Evolutionary conservation across 2,888 invertebrate genomes (phyloP).

Genomic region (Leucozona laternaria): DNA sequence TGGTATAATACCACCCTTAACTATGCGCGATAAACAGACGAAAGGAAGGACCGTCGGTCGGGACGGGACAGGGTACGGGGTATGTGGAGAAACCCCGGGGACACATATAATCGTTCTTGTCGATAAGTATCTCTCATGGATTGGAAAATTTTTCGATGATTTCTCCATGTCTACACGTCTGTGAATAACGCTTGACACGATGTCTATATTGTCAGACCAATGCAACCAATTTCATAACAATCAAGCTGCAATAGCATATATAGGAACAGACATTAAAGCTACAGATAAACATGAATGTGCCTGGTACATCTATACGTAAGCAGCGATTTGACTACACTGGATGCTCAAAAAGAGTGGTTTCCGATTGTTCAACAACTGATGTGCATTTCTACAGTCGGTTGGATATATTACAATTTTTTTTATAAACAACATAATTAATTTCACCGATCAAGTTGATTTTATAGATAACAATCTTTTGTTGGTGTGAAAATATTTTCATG

Average conservation of each 20-base stretch:
- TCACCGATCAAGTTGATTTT: slow-evolving; percentile 19
- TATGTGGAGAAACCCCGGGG: slow-evolving; percentile 53
- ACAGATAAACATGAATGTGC: not conserved
- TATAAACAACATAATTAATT: not conserved
- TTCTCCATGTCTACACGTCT: slow-evolving; percentile 68
- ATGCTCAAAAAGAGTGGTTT: slow-evolving; percentile 27
- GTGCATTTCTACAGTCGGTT: not conserved
- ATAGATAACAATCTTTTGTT: slow-evolving; percentile 10
- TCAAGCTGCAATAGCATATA: slow-evolving; percentile 27
- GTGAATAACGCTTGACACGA: slow-evolving; percentile 69
- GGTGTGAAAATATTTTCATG: not conserved
- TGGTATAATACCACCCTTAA: slow-evolving; percentile 47
- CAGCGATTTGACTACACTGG: not conserved
- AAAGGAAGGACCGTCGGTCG: not conserved
- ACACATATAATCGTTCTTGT: slow-evolving; percentile 69
- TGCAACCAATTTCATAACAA: slow-evolving; percentile 67
- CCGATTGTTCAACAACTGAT: slow-evolving; percentile 4
- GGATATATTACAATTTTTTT: not conserved
- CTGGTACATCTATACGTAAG: not conserved
- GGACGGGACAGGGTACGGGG: not conserved
- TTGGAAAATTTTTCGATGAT: slow-evolving; percentile 65
- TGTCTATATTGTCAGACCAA: slow-evolving; percentile 44
- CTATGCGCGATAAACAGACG: not conserved
- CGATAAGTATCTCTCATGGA: slow-evolving; percentile 69
- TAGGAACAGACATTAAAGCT: not conserved